Evolutionary conservation across 2,888 invertebrate genomes (phyloP).

Genomic region (Antitype chi): DNA sequence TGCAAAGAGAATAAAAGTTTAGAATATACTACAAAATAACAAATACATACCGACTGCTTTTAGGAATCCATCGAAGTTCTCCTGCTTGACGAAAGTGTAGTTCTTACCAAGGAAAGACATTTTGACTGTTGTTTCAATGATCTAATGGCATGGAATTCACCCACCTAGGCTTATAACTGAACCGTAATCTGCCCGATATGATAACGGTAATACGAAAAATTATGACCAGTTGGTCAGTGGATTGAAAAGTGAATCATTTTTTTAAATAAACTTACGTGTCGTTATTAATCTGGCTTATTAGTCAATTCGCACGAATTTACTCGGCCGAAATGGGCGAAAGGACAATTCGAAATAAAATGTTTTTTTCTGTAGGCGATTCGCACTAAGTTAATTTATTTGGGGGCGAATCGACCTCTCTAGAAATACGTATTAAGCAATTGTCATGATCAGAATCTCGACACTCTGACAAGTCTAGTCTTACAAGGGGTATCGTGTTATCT

Average conservation of each 20-base stretch:
- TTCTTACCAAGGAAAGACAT: slow-evolving; percentile 73
- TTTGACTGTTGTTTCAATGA: slow-evolving; percentile 37
- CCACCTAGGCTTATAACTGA: slow-evolving; percentile 43
- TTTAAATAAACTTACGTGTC: slow-evolving; percentile 2
- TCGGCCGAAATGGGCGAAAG: too few relatives aligned
- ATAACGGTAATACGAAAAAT: slow-evolving; percentile 31
- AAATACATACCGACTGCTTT: slow-evolving; percentile 67
- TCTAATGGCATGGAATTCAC: not conserved
- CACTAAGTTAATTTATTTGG: too few relatives aligned
- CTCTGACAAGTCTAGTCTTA: too few relatives aligned
- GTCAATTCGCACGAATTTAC: too few relatives aligned
- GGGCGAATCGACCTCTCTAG: too few relatives aligned
- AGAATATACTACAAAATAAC: not conserved
- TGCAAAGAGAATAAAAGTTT: not conserved
- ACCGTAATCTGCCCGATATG: slow-evolving; percentile 50
- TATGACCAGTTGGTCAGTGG: slow-evolving; percentile 18
- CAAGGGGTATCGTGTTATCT: too few relatives aligned
- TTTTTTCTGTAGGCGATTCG: too few relatives aligned
- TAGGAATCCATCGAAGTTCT: slow-evolving; percentile 73
- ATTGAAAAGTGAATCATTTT: slow-evolving; percentile 20
- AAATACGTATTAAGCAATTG: too few relatives aligned
- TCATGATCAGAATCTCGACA: too few relatives aligned
- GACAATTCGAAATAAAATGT: too few relatives aligned
- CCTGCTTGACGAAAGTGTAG: slow-evolving; percentile 69
- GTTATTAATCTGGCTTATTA: not conserved